A percentile compares a stretch with the other conserved stretches of the same genome.
These are phyloP conservation scores for Apolygus lucorum DNA, from an alignment of 1,140 invertebrate species.

Conservation along the genomic window DNA sequence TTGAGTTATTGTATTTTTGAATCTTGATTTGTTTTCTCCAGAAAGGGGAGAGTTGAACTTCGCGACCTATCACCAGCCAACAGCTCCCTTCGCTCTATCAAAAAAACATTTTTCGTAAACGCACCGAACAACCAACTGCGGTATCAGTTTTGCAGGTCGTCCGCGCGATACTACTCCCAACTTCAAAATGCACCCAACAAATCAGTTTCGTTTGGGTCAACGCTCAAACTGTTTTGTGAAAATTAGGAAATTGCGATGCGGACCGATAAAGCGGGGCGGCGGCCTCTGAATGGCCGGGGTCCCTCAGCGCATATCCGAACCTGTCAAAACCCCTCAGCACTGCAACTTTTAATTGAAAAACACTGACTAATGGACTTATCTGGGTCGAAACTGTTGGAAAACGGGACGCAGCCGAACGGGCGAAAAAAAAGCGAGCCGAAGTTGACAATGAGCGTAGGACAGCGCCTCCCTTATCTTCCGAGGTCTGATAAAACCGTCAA, in stretches of 20 bases:
- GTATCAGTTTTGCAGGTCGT: no score
- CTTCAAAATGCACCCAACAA: no score
- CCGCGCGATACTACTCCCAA: no score
- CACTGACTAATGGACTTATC: not conserved
- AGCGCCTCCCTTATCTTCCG: no score
- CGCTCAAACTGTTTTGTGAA: not conserved
- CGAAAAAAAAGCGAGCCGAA: not conserved
- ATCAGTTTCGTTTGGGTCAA: not conserved
- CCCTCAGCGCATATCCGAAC: not conserved
- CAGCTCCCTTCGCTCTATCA: no score
- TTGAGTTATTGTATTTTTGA: no score
- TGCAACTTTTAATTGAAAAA: not conserved
- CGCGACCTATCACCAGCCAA: no score
- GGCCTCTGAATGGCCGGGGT: not conserved
- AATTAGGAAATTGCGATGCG: not conserved
- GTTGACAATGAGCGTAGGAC: not conserved
- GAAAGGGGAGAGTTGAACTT: no score
- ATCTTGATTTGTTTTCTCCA: no score
- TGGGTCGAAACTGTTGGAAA: not conserved
- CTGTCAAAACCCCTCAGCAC: not conserved
- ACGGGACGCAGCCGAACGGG: not conserved
- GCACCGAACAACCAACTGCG: no score
- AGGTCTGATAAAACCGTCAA: not conserved
- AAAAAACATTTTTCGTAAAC: no score
- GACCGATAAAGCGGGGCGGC: not conserved